These are phyloP conservation scores for Psittacara wagleri DNA, from an alignment of 2,113 vertebrate species.

Conservation along the genomic window DNA sequence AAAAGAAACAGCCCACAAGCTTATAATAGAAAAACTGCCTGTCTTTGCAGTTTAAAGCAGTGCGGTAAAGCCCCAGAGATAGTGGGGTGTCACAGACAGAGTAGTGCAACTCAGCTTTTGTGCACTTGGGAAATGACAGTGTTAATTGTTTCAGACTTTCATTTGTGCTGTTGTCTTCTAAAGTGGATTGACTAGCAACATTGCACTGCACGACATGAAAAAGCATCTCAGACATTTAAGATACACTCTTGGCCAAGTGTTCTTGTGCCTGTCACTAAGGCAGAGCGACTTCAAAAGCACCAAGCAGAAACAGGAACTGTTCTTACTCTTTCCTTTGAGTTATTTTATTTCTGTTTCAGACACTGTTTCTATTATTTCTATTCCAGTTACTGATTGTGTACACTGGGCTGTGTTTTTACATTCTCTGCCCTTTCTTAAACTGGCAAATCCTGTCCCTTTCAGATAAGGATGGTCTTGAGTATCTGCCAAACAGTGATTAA, in stretches of 20 bases:
- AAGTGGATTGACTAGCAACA: neutral
- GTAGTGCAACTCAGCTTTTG: neutral
- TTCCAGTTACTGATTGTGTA: neutral
- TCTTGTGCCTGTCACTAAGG: neutral
- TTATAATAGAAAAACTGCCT: neutral
- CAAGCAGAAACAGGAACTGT: neutral
- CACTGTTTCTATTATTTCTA: neutral
- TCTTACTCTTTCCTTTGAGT: neutral
- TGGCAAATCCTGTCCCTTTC: neutral
- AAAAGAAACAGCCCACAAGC: neutral
- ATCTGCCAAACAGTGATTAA: neutral
- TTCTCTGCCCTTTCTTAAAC: neutral
- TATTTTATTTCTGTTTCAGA: slow-evolving; percentile 7
- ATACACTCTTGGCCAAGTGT: neutral
- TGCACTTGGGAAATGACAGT: neutral
- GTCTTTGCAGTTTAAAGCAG: neutral
- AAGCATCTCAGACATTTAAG: neutral
- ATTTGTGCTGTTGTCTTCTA: neutral
- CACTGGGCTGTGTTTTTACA: neutral
- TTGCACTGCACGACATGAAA: neutral
- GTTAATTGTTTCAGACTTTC: neutral
- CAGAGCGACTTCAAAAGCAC: neutral
- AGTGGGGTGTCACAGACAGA: neutral
- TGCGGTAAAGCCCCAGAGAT: neutral
- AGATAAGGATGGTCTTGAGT: neutral